phyloP scores from a whole-genome alignment of 2,113 vertebrate species.

The Colistium nudipinnis region DNA sequence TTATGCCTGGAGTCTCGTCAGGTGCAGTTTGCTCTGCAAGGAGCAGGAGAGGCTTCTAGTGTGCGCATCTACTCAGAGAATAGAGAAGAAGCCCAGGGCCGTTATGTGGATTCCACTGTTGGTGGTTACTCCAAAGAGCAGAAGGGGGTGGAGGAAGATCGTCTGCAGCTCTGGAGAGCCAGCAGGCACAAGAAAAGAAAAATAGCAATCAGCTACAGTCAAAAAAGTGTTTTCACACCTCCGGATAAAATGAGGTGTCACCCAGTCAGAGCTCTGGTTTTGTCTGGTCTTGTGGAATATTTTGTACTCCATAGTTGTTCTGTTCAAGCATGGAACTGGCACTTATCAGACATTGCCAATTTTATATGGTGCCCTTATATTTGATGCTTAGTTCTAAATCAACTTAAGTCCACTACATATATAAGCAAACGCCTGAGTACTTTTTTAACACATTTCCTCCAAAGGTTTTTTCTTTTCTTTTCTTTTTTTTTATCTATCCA shows the following conservation, averaged over 20 bases:
- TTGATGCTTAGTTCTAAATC: background rate
- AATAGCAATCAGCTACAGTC: slow-evolving; percentile 5
- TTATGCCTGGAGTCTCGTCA: background rate
- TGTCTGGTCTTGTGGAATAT: background rate
- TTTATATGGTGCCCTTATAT: background rate
- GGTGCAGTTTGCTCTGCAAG: slow-evolving; percentile 19
- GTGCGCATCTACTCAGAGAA: slow-evolving; percentile 24
- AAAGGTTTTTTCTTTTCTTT: no score
- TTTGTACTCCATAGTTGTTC: background rate
- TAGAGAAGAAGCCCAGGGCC: slow-evolving; percentile 26
- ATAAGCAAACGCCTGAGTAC: no score
- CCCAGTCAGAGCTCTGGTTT: background rate
- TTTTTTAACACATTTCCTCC: no score
- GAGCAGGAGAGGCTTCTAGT: slow-evolving; percentile 12
- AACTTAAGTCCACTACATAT: background rate
- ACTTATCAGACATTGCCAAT: background rate
- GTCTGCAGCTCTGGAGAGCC: slow-evolving; percentile 12
- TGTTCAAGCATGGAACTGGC: background rate
- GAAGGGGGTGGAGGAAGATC: background rate
- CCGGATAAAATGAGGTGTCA: background rate
- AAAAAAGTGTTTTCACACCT: slow-evolving; percentile 22
- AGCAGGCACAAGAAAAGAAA: slow-evolving; percentile 5
- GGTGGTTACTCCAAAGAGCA: slow-evolving; percentile 1
- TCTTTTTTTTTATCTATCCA: background rate
- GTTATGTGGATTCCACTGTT: slow-evolving; percentile 20